Percentiles rank a stretch among this genome's conserved stretches.
phyloP scores from a whole-genome alignment of 1,140 invertebrate genomes.

The Amphibalanus amphitrite region DNA sequence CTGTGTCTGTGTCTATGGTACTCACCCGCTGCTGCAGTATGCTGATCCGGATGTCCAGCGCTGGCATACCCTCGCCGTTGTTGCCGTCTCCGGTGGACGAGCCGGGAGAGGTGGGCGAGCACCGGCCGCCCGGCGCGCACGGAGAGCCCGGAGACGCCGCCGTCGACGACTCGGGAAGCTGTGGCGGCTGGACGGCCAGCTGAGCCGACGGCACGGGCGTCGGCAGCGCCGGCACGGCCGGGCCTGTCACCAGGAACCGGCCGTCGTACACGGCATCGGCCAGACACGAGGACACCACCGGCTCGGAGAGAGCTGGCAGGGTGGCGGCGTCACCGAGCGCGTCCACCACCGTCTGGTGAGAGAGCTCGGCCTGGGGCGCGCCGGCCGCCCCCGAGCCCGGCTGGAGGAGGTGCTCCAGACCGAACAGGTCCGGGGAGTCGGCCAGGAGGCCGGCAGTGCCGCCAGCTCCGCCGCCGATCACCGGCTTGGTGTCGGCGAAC shows the following conservation, averaged over 20 bases:
- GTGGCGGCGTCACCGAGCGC: background rate
- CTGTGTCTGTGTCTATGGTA: background rate
- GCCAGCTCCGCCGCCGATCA: background rate
- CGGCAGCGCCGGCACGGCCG: too few relatives aligned
- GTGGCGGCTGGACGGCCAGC: background rate
- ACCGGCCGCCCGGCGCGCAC: background rate
- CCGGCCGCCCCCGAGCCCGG: too few relatives aligned
- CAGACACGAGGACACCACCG: background rate
- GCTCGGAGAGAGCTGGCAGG: background rate
- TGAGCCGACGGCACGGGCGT: background rate
- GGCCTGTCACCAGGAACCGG: background rate
- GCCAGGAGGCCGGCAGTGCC: background rate
- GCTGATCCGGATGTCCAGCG: slow-evolving; percentile 40
- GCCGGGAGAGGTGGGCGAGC: background rate
- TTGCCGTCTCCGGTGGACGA: background rate
- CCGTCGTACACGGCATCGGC: background rate
- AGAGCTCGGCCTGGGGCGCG: background rate
- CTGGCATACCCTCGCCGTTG: background rate
- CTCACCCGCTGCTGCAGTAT: slow-evolving; percentile 53
- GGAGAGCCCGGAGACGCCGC: background rate
- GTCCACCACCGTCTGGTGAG: background rate
- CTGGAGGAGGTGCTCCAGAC: background rate
- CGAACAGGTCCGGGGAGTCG: background rate
- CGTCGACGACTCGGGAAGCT: background rate
- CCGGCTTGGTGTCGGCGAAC: background rate